A percentile compares a stretch with the other conserved stretches of the same genome.
Evolutionary conservation across 2,888 invertebrate species (phyloP).

Genomic region (Lasioglossum vierecki): DNA sequence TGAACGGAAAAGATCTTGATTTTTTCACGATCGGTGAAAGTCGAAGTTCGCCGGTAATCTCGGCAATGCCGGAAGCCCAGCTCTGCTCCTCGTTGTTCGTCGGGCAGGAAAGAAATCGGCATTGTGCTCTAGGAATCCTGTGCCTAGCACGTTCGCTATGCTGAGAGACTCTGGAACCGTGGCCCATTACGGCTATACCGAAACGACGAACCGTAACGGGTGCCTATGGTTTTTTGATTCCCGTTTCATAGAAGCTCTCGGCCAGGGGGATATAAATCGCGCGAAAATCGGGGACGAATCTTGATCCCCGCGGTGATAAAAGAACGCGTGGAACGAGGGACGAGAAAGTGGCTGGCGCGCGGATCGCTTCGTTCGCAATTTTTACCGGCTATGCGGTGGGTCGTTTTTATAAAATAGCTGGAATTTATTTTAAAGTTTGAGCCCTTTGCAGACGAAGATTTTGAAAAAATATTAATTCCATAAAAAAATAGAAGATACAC

Average conservation of each 20-base stretch:
- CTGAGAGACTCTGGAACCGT: constrained; percentile 14
- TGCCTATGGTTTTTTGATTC: constrained; percentile 58
- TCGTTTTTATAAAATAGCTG: neutral
- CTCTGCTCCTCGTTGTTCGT: constrained; percentile 32
- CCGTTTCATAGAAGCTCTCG: constrained; percentile 46
- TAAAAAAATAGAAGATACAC: no score
- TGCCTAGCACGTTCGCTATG: constrained; percentile 1
- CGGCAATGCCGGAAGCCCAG: constrained; percentile 68
- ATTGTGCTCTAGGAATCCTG: constrained; percentile 40
- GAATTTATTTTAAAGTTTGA: neutral
- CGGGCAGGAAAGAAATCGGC: constrained; percentile 40
- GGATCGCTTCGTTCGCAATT: constrained; percentile 6
- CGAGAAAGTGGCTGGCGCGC: constrained; percentile 31
- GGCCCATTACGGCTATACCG: constrained; percentile 56
- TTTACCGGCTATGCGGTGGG: neutral
- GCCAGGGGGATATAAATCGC: constrained; percentile 49
- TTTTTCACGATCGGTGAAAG: constrained; percentile 72
- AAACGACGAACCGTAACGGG: constrained; percentile 65
- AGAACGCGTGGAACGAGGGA: constrained; percentile 12
- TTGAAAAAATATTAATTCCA: no score
- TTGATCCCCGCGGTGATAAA: constrained; percentile 36
- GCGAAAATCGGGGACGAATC: constrained; percentile 59
- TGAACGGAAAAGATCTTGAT: constrained; percentile 58
- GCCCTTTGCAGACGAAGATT: no score
- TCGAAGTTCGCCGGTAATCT: constrained; percentile 68